Evolutionary conservation across 1,140 invertebrate genomes (phyloP), one percentile per base, ranked within the genome.

Genomic region (Uloborus diversus): DNA sequence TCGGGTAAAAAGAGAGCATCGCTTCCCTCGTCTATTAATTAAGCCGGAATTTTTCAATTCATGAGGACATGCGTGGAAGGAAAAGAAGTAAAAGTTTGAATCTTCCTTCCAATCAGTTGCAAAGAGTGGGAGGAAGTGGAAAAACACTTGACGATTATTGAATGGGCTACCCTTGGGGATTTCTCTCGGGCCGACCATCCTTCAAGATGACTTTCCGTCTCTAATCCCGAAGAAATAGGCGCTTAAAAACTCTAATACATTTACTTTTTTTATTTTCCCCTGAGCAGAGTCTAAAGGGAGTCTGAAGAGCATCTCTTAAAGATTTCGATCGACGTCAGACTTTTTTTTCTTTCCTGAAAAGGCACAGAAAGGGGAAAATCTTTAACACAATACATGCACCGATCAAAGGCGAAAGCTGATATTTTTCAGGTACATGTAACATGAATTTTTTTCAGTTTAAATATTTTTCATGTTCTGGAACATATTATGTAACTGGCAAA

Each of bases 111-210:
- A 35, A 32, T 13, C 27, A 35, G 32, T 17, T 23, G 17, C 9
- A 11, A 9, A 4, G 5, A n/a, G 4, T 28, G 20, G 32, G 33
- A 13, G 33, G n/a, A 20, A 35, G 25, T 28, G 53, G 14, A 56
- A 71, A 27, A 27, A 17, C 49, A 71, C 68, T 71, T 71, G 68
- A 59, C 68, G 49, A 71, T 59, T 71, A 71, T 71, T 71, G 68
- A 71, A 42, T 53, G 53, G 33, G 35, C 51, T 53, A 33, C 23
- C 68, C 33, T 27, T 27, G 33, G 33, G 33, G 61, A 47, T 66
- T 66, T 49, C 32, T 33, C 27, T 42, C 42, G n/a, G 20, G 9
- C n/a, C 49, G 0, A 53, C 49, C 49, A 53, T 42, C 37, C 37
- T 7, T 42, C 37, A 42, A 42, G 25, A 59, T 27, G 25, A 11